Evolutionary conservation across 2,888 invertebrate genomes (phyloP).

Genomic region (Rhamnusium bicolor): DNA sequence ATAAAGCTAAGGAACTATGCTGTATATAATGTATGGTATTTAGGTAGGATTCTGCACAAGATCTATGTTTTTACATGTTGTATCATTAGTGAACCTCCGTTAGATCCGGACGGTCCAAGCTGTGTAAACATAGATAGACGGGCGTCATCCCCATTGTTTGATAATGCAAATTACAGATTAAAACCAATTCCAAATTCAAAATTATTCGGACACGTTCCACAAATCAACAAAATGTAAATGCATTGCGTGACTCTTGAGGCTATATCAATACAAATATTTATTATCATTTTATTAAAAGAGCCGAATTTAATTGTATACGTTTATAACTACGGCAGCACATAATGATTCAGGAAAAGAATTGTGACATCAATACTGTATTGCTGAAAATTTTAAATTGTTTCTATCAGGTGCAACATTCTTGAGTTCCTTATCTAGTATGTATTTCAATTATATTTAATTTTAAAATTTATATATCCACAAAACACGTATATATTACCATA

Average conservation of each 20-base stretch:
- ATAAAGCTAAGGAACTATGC: too few relatives aligned
- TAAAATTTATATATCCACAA: too few relatives aligned
- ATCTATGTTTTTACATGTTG: slow-evolving; percentile 64
- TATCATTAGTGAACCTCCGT: slow-evolving; percentile 63
- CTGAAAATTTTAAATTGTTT: too few relatives aligned
- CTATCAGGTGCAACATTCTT: too few relatives aligned
- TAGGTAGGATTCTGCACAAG: slow-evolving; percentile 26
- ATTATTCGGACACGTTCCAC: slow-evolving; percentile 61
- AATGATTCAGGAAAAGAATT: too few relatives aligned
- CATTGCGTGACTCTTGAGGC: slow-evolving; percentile 54
- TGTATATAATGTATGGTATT: slow-evolving; percentile 2
- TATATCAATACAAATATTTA: slow-evolving; percentile 56
- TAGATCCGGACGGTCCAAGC: slow-evolving; percentile 64
- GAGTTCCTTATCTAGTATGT: too few relatives aligned
- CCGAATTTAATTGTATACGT: slow-evolving; percentile 21
- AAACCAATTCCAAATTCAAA: slow-evolving; percentile 70
- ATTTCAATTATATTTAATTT: too few relatives aligned
- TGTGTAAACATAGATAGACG: slow-evolving; percentile 71
- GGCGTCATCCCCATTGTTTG: slow-evolving; percentile 67
- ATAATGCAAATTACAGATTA: slow-evolving; percentile 71
- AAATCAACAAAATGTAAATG: slow-evolving; percentile 59
- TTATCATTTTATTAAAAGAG: slow-evolving; percentile 49
- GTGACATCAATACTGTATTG: too few relatives aligned
- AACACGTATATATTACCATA: too few relatives aligned
- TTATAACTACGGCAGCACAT: too few relatives aligned